These are phyloP conservation scores for Pipistrellus nathusii DNA, from an alignment of 2,797 vertebrate species.

Conservation along the genomic window DNA sequence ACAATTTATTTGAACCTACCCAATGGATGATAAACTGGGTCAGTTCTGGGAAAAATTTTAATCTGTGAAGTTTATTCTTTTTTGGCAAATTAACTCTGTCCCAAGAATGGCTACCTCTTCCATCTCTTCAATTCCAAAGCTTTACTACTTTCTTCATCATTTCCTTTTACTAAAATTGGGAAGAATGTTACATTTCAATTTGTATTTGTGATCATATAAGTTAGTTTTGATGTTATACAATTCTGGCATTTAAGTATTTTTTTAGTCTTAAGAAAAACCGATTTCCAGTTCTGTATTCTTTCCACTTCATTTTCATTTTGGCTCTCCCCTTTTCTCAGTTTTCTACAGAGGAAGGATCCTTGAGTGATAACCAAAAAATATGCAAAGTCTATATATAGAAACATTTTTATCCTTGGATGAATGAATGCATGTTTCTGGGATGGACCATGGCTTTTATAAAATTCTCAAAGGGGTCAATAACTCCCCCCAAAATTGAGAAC, in stretches of 20 bases:
- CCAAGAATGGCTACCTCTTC: neutral
- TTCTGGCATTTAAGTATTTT: neutral
- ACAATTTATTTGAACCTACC: constrained; percentile 25
- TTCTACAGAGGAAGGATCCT: neutral
- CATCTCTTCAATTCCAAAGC: neutral
- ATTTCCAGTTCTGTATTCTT: constrained; percentile 39
- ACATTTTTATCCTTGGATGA: neutral
- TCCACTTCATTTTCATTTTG: constrained; percentile 24
- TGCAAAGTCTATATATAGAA: neutral
- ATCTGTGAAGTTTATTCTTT: constrained; percentile 25
- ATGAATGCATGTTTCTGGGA: neutral
- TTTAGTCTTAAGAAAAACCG: neutral
- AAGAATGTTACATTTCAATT: constrained; percentile 35
- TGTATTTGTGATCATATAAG: neutral
- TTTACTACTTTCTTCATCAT: constrained; percentile 42
- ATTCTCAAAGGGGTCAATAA: neutral
- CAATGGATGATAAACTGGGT: neutral
- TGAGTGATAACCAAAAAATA: neutral
- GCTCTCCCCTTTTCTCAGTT: neutral
- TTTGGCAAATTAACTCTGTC: constrained; percentile 32
- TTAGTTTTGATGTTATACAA: neutral
- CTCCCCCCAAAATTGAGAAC: neutral
- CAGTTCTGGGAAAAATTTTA: constrained; percentile 48
- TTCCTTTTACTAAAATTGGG: constrained; percentile 51
- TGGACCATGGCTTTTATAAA: neutral